These are phyloP conservation scores for Pinna nobilis DNA, from an alignment of 1,140 invertebrate species.

Conservation along the genomic window DNA sequence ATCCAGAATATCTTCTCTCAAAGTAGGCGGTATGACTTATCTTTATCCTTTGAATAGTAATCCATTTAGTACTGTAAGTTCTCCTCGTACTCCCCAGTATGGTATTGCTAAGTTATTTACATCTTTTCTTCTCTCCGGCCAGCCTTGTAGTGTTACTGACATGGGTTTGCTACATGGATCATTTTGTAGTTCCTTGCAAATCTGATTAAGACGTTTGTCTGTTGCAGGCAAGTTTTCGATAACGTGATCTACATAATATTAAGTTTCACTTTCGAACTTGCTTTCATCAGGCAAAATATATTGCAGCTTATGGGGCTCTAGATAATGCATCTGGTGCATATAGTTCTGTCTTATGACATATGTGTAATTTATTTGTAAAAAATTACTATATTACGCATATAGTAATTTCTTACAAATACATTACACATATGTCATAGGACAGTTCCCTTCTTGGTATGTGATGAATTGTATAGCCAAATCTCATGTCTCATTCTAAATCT, in stretches of 20 bases:
- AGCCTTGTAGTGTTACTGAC: background rate
- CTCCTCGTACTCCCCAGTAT: background rate
- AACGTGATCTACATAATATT: background rate
- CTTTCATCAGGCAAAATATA: too few species aligned
- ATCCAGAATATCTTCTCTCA: slow-evolving; percentile 37
- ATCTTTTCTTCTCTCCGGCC: slow-evolving; percentile 3
- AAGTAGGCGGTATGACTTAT: slow-evolving; percentile 38
- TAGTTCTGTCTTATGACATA: too few species aligned
- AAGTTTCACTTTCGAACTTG: too few species aligned
- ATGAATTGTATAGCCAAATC: slow-evolving; percentile 1
- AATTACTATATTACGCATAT: too few species aligned
- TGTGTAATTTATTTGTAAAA: too few species aligned
- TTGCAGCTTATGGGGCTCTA: too few species aligned
- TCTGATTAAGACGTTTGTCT: background rate
- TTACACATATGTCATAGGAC: background rate
- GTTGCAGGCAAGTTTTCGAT: background rate
- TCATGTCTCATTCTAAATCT: slow-evolving; percentile 7
- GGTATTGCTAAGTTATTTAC: background rate
- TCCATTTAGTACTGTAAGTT: background rate
- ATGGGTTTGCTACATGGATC: background rate
- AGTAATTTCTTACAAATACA: too few species aligned
- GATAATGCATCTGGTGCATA: too few species aligned
- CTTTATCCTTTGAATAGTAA: slow-evolving; percentile 31
- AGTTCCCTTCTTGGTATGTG: slow-evolving; percentile 8
- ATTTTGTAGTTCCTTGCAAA: background rate